These are phyloP conservation scores for Coptodon rendalli DNA, from an alignment of 2,113 vertebrate species.

Conservation along the genomic window DNA sequence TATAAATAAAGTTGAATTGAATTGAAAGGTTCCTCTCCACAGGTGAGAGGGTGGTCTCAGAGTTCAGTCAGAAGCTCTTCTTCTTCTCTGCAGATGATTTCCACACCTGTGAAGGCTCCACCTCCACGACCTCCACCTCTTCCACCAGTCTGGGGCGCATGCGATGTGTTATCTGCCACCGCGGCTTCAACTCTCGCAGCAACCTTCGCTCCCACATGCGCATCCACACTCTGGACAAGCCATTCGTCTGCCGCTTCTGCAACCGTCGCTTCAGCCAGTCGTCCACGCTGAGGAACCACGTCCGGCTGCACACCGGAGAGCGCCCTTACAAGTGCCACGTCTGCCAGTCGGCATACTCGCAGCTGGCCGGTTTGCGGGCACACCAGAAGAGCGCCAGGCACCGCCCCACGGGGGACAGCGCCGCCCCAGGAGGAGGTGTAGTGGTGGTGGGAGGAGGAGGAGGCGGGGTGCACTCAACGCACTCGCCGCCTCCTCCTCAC, in stretches of 20 bases:
- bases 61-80: not conserved
- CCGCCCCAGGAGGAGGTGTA: slow-evolving; percentile 20
- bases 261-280: slow-evolving; percentile 99
- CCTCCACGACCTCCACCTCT: slow-evolving; percentile 74
- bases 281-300: slow-evolving; percentile 94
- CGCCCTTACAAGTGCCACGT: slow-evolving; percentile 96
- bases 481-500: slow-evolving; percentile 71
- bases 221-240: slow-evolving; percentile 99
- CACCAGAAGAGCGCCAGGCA: slow-evolving; percentile 97
- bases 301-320: slow-evolving; percentile 96
- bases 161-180: slow-evolving; percentile 97
- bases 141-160: slow-evolving; percentile 88
- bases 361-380: slow-evolving; percentile 91
- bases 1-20: not conserved
- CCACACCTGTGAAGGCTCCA: slow-evolving; percentile 74
- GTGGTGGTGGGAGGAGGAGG: not conserved
- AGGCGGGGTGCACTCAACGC: slow-evolving; percentile 67
- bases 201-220: slow-evolving; percentile 99
- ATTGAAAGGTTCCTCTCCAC: not conserved
- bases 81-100: slow-evolving; percentile 80
- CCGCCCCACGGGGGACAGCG: slow-evolving; percentile 72
- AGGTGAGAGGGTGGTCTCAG: not conserved
- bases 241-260: slow-evolving; percentile 98
- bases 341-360: slow-evolving; percentile 95
- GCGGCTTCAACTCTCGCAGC: slow-evolving; percentile 98